phyloP scores from a whole-genome alignment of 1,140 invertebrate species.

The Palaemon carinicauda region DNA sequence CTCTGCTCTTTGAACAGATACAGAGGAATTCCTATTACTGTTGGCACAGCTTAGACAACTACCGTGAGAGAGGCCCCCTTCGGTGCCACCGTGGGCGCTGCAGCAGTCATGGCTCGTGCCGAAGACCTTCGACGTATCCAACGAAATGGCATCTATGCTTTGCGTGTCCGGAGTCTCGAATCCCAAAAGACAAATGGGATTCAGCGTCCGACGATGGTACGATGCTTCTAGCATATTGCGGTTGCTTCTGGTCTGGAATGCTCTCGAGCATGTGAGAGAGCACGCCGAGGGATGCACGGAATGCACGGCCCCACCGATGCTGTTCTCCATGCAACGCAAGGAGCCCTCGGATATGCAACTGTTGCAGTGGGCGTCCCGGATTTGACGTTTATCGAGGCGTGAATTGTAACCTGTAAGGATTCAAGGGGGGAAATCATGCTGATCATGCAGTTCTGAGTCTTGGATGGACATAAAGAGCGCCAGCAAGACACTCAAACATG shows the following conservation, averaged over 20 bases:
- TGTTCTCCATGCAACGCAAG: neutral
- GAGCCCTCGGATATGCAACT: conserved; percentile 29
- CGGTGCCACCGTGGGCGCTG: too few species aligned
- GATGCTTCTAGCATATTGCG: conserved; percentile 13
- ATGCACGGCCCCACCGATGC: too few species aligned
- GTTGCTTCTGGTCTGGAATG: neutral
- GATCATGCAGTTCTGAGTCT: neutral
- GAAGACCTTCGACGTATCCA: neutral
- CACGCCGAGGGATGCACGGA: too few species aligned
- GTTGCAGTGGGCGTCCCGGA: conserved; percentile 3
- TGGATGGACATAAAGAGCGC: too few species aligned
- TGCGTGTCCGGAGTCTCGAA: neutral
- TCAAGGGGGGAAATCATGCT: conserved; percentile 29
- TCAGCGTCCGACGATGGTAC: neutral
- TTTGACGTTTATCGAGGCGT: neutral
- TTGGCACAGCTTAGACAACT: too few species aligned
- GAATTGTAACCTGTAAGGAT: conserved; percentile 3
- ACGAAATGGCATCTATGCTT: neutral
- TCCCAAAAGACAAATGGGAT: neutral
- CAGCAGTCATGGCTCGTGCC: too few species aligned
- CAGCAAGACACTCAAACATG: too few species aligned
- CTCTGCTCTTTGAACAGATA: too few species aligned
- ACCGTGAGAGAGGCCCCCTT: neutral
- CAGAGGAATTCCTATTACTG: too few species aligned
- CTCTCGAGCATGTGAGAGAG: too few species aligned